Base-by-base conservation (phyloP, 2,113 vertebrate species). In the Hassar affinis region DNA sequence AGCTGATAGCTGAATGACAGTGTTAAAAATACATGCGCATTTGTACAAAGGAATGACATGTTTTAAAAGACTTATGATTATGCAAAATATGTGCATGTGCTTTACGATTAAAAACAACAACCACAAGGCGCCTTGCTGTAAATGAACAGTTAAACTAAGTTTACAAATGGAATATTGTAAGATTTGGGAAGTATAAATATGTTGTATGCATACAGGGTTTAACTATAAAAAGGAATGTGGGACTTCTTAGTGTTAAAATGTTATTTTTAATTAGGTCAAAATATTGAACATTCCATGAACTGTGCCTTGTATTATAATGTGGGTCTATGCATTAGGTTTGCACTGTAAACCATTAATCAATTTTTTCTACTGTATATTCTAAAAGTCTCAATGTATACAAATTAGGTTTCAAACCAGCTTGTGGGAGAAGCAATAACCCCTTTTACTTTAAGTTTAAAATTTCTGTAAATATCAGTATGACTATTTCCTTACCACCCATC, bases 401-500 rank as follows among this genome's bases (percentile, higher is more conserved):
- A 81, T 89, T 76, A 80, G 87, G 87, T 90, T 90, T 27, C 86
- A 91, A 89, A 90, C 93, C 93, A 88, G 92, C 89, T 90, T 93
- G 91, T 92, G 92, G 93, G 94, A 93, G 92, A 93, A 90, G 92
- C 91, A 92, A 95, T 94, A 94, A 92, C 94, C 49, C 51, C 27
- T 5, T 56, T 77, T 12, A 35, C 17, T 93, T 93, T 93, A 90
- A 92, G 93, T 93, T 94, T 94, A 79, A 82, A 83, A 83, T 92
- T 93, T 92, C 90, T 97, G 96, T 97, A 96, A 95, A 97, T 97
- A 97, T 92, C 91, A 76, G 27, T 93, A 87, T 93, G 93, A 90
- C 89, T 94, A 92, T 95, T 88, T 95, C 95, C 86, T 93, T 95
- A 93, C 92, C 90, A 93, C 93, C 93, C 94, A 90, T 94, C 93